Evolutionary conservation across 2,113 vertebrate species (phyloP).

Genomic region (Sander lucioperca): DNA sequence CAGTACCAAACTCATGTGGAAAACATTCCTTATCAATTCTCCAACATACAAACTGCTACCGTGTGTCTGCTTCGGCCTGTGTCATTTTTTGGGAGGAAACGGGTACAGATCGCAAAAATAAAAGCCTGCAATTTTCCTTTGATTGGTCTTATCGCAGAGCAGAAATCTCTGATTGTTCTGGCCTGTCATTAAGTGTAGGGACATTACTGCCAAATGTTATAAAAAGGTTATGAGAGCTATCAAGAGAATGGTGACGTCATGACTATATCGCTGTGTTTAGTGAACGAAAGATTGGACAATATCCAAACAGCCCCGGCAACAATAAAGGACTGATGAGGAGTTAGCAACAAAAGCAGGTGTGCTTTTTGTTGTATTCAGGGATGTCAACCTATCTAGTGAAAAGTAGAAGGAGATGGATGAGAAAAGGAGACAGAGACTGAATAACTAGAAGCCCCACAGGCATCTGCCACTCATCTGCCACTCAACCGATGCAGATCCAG

Average conservation of each 20-base stretch:
- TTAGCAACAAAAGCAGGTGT: conserved; percentile 10
- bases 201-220: conserved; percentile 44
- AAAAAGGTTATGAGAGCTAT: conserved; percentile 40
- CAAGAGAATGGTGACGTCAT: conserved; percentile 31
- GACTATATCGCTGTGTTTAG: neutral
- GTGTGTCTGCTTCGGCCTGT: conserved; percentile 59
- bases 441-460: conserved; percentile 50
- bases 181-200: conserved; percentile 55
- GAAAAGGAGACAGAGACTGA: conserved; percentile 26
- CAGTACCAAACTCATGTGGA: conserved; percentile 74
- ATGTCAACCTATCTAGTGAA: conserved; percentile 55
- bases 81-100: conserved; percentile 45
- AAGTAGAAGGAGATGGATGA: conserved; percentile 43
- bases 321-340: conserved; percentile 18
- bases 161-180: conserved; percentile 57
- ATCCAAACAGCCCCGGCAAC: conserved; percentile 20
- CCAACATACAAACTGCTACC: conserved; percentile 78
- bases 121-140: conserved; percentile 66
- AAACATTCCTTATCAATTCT: conserved; percentile 82
- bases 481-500: conserved; percentile 69
- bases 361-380: conserved; percentile 22
- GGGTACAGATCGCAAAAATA: conserved; percentile 52
- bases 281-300: conserved; percentile 21
- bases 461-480: conserved; percentile 72
- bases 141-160: conserved; percentile 76